Evolutionary conservation across 2,888 invertebrate species (phyloP), one percentile per base, ranked within the genome.

Genomic region (Agapetus fuscipes): DNA sequence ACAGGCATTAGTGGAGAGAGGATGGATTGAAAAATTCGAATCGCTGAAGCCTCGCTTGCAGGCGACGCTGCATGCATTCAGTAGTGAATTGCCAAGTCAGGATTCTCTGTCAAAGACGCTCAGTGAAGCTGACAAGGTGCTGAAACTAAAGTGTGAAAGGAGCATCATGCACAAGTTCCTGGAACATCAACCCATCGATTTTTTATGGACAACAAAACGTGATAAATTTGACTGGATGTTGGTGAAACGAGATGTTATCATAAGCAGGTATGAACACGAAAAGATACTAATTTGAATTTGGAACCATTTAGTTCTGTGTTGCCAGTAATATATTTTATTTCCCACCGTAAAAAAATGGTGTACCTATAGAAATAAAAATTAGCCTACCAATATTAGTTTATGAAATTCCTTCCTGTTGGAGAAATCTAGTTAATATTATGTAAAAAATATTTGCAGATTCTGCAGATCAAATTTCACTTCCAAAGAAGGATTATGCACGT

Each of bases 401-500:
- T 24, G 10, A 24, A 9, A n/a, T n/a, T n/a, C n/a, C n/a, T n/a
- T n/a, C n/a, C n/a, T n/a, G n/a, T n/a, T n/a, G n/a, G n/a, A n/a
- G n/a, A n/a, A n/a, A n/a, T n/a, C n/a, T n/a, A n/a, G n/a, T n/a
- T n/a, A n/a, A n/a, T n/a, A n/a, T n/a, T n/a, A n/a, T n/a, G n/a
- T n/a, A n/a, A n/a, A n/a, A n/a, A n/a, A n/a, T n/a, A n/a, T n/a
- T n/a, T n/a, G n/a, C 59, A 81, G 93, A 53, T 93, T 86, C 60
- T 83, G 82, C 50, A 76, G 86, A 52, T 88, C 90, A 1, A 75
- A 83, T 35, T 94, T 94, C 56, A 93, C 94, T 1, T 90, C 93
- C 0, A 95, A 95, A 72, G 91, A 91, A 59, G 89, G 89, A 2
- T 61, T 90, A 20, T 85, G 86, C 48, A 67, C 76, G 14, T 79